Base-by-base conservation (phyloP, 2,888 invertebrate genomes). In the Magallana nippona region DNA sequence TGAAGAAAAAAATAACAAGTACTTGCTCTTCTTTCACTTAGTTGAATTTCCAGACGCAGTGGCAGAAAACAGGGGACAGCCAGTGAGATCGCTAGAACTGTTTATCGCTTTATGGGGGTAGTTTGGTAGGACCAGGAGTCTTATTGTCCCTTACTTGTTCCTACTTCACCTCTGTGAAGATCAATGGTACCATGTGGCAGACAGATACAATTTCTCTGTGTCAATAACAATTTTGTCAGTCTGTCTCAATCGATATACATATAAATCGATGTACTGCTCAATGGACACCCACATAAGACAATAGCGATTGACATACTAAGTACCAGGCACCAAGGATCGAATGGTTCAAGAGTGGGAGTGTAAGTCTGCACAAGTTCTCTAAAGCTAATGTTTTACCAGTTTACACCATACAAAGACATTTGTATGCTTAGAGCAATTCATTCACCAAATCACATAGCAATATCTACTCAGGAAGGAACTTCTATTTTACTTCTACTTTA, bases 21-120 rank as follows among this genome's bases (percentile, higher is more conserved):
- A 32, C 71, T 71, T 60, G 22, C 19, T 22, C 32, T 71, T 71
- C 13, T 27, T 17, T 32, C 60, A 44, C 15, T 71, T 22, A 27
- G 71, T 13, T 17, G 22, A 32, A 17, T 27, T 71, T 71, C 71
- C 27, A 27, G 32, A 27, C 5, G 27, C 71, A 22, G 22, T 11
- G 15, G 15, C 15, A 27, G 13, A 11, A 71, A 71, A 44, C n/a
- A 5, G 5, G 44, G 27, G 27, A 71, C 32, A 32, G 15, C 71
- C 2, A 71, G 60, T 60, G 32, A 27, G 32, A 27, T 13, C 22
- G 32, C 22, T 71, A 71, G 71, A 27, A 27, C 22, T 22, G 22
- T 63, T 71, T 71, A 71, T 71, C 15, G 71, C 32, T 71, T 71
- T 71, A 71, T 71, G 2, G 71, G 10, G 71, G 22, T 71, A 22